Conservation (phyloP, 2,888 invertebrate genomes). For the Lamellibrachia columna region DNA sequence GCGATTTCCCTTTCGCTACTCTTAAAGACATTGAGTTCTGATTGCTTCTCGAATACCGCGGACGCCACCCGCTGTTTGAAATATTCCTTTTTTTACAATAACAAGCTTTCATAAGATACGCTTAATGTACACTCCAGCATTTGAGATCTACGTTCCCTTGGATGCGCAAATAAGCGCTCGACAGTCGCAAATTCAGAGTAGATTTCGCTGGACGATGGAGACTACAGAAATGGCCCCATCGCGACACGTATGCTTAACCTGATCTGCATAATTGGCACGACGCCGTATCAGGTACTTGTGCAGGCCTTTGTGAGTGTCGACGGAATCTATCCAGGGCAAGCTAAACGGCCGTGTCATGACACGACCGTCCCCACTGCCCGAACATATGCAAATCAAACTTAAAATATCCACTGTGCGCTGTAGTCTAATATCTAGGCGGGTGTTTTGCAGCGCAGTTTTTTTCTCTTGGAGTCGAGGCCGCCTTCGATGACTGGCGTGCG, state of each 20-base stretch:
- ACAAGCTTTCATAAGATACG: not conserved
- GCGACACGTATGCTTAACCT: not conserved
- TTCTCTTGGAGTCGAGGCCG: not conserved
- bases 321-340: not conserved
- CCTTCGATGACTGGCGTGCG: not conserved
- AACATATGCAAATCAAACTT: not conserved
- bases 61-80: constrained; percentile 5
- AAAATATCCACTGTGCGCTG: not conserved
- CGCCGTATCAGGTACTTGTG: not conserved
- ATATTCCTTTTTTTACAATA: not conserved
- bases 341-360: not conserved
- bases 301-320: not conserved
- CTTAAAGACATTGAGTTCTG: not conserved
- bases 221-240: not conserved
- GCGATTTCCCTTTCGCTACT: not conserved
- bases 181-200: not conserved
- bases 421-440: not conserved
- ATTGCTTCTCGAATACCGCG: not conserved
- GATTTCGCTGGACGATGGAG: not conserved
- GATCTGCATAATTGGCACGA: not conserved
- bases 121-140: not conserved
- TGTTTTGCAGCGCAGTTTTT: not conserved
- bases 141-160: not conserved
- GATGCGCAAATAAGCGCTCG: not conserved
- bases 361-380: not conserved